phyloP scores from a whole-genome alignment of 2,888 invertebrate genomes.

The Dynastes tityus region DNA sequence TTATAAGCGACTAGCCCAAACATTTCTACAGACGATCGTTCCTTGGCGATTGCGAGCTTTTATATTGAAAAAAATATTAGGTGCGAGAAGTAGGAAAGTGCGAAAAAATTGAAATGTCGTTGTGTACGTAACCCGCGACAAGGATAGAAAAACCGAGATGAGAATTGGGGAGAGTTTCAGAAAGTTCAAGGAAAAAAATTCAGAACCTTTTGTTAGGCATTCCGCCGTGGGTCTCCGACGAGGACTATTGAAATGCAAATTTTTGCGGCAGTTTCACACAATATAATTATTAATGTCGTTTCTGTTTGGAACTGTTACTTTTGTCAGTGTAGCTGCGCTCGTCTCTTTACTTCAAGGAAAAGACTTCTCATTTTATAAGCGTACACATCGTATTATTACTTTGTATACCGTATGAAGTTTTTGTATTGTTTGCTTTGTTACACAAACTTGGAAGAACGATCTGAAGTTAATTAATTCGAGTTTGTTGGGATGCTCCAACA shows the following conservation, averaged over 20 bases:
- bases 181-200: slow-evolving; percentile 32
- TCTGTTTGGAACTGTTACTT: slow-evolving; percentile 41
- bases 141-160: slow-evolving; percentile 21
- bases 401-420: slow-evolving; percentile 6
- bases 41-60: slow-evolving; percentile 43
- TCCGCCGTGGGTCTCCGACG: slow-evolving; percentile 37
- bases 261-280: slow-evolving; percentile 46
- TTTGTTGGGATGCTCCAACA: not conserved
- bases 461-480: slow-evolving; percentile 8
- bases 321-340: slow-evolving; percentile 33
- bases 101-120: slow-evolving; percentile 41
- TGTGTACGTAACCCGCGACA: slow-evolving; percentile 27
- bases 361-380: not conserved
- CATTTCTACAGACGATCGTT: slow-evolving; percentile 50
- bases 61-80: slow-evolving; percentile 49
- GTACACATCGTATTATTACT: not conserved
- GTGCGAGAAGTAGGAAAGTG: slow-evolving; percentile 26
- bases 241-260: slow-evolving; percentile 49
- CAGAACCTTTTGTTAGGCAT: slow-evolving; percentile 36
- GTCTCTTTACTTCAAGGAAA: slow-evolving; percentile 12
- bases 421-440: not conserved
- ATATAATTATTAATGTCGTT: slow-evolving; percentile 49
- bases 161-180: slow-evolving; percentile 19
- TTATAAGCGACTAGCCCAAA: slow-evolving; percentile 15
- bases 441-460: not conserved